Conservation (phyloP, 37 sponge, comb jelly and placozoan species). For the Beroe forskalii region DNA sequence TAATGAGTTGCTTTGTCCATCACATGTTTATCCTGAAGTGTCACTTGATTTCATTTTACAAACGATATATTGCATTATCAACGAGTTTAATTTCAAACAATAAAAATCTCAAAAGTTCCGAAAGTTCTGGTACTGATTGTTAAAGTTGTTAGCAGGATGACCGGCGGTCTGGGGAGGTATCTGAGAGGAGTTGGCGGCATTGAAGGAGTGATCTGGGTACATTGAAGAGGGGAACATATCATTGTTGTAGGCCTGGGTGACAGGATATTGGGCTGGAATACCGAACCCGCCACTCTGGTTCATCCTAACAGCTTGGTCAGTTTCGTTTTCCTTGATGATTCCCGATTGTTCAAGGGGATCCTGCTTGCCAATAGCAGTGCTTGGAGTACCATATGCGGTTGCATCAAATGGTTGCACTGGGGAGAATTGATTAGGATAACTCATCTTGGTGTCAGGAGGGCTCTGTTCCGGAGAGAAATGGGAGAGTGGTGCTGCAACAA, state of each 20-base stretch:
- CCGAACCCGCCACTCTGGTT: conserved; percentile 11
- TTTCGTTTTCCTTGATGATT: neutral
- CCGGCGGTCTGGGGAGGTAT: neutral
- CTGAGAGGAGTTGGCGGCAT: neutral
- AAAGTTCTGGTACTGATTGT: conserved; percentile 55
- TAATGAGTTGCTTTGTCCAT: neutral
- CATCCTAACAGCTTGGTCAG: conserved; percentile 10
- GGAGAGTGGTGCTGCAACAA: conserved; percentile 11
- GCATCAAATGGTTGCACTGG: neutral
- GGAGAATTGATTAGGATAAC: neutral
- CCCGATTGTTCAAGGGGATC: conserved; percentile 27
- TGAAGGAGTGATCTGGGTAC: conserved; percentile 53
- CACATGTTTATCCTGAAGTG: neutral
- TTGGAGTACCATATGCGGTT: neutral
- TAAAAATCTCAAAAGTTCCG: conserved; percentile 65
- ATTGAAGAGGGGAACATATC: conserved; percentile 52
- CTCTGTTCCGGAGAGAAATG: conserved; percentile 19
- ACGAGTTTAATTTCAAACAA: conserved; percentile 45
- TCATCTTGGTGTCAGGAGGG: neutral
- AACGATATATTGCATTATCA: neutral
- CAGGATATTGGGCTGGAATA: neutral
- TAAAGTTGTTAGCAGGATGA: neutral
- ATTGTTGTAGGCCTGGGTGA: neutral
- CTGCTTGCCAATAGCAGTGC: neutral
- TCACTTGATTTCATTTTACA: neutral